Evolutionary conservation across 2,888 invertebrate species (phyloP).

Genomic region (Leptopilina drosophilae): DNA sequence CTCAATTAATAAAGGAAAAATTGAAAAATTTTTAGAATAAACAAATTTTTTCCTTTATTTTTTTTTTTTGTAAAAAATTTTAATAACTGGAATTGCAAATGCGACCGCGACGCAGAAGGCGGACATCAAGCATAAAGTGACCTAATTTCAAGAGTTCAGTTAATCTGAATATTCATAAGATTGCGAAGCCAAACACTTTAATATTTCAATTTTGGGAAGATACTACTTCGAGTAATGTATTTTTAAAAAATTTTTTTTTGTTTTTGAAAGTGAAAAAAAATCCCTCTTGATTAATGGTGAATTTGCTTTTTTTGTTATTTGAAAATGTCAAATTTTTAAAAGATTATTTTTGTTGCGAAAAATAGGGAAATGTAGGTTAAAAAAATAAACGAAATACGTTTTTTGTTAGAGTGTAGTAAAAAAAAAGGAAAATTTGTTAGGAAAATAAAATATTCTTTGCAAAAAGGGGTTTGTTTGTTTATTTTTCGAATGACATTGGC

Average conservation of each 20-base stretch:
- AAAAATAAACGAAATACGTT: too few relatives aligned
- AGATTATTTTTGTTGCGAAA: too few relatives aligned
- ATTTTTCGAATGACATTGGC: neutral
- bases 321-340: too few relatives aligned
- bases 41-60: neutral
- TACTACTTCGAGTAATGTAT: neutral
- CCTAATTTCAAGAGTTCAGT: conserved; percentile 32
- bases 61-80: neutral
- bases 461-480: neutral
- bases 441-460: too few relatives aligned
- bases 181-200: neutral
- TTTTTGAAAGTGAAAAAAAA: neutral
- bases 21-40: neutral
- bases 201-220: conserved; percentile 3
- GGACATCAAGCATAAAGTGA: conserved; percentile 15
- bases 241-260: neutral
- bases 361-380: too few relatives aligned
- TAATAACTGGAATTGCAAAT: neutral
- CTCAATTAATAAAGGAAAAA: too few relatives aligned
- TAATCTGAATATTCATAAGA: conserved; percentile 32
- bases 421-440: too few relatives aligned
- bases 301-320: neutral
- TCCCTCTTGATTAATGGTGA: neutral
- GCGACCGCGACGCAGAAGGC: neutral
- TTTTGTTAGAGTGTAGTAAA: too few relatives aligned